Evolutionary conservation across 2,797 vertebrate species (phyloP), one percentile per base, ranked within the genome.

Genomic region (Parambassis ranga): DNA sequence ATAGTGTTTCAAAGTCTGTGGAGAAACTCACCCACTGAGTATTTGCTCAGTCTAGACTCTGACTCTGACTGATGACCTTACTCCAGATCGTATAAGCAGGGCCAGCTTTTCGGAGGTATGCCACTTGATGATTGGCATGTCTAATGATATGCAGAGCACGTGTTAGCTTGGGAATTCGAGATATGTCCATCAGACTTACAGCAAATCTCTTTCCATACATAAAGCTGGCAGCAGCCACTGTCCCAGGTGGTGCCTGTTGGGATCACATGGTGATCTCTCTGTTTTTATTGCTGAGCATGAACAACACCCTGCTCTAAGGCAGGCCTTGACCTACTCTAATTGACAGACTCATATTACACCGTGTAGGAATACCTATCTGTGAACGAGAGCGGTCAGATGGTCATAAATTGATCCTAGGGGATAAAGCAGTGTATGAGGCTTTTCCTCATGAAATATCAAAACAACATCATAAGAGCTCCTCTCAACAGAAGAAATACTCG

Each of bases 131-230:
- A 76, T 16, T 60, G 71, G 23, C 57, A 47, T 61, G 61, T 48
- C 64, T 81, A 73, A 81, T 56, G 47, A 53, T 19, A 74, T 47
- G 19, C 63, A 53, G 56, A 64, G 61, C 2, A 4, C 13, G 16
- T 9, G 38, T 47, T 14, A 3, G 33, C 30, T 57, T 11, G 43
- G 47, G 49, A 75, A 79, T 69, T 50, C 65, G 15, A 77, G 58
- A 58, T 16, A 61, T 37, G 49, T 60, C 52, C 62, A 58, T 66
- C 46, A 67, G 20, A 52, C 30, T 27, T 28, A 10, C 10, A 65
- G 64, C 11, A 5, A 20, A 41, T 6, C 20, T 41, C 15, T 43
- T 19, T 23, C 19, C 35, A 26, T 48, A 59, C 63, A 42, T 14
- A 26, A 36, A 37, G 32, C 46, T 16, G 1, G 1, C 20, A 22